phyloP scores from a whole-genome alignment of 2,888 invertebrate genomes.

The Agrotis segetum region DNA sequence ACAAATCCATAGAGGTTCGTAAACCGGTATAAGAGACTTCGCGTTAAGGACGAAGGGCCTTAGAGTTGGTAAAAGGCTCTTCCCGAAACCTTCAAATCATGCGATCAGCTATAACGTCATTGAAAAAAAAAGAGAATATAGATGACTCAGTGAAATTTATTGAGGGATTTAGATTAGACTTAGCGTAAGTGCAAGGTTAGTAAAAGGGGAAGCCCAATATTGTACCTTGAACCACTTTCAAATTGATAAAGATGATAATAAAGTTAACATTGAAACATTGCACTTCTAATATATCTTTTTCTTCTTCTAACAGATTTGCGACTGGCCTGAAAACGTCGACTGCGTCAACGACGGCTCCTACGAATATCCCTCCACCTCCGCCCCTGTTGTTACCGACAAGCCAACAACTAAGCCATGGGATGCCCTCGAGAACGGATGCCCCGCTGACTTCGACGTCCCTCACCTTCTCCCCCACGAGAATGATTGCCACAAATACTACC shows the following conservation, averaged over 20 bases:
- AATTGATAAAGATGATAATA: not conserved
- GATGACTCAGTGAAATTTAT: not conserved
- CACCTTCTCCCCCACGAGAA: slow-evolving; percentile 74
- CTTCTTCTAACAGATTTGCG: slow-evolving; percentile 32
- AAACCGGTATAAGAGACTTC: too few species aligned
- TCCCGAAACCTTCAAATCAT: too few species aligned
- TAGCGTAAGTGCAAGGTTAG: not conserved
- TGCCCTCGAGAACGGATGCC: slow-evolving; percentile 72
- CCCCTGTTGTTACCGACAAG: not conserved
- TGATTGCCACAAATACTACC: slow-evolving; percentile 74
- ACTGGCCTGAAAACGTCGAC: slow-evolving; percentile 38
- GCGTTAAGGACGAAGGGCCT: too few species aligned
- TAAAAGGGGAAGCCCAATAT: slow-evolving; percentile 4
- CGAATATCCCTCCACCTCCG: slow-evolving; percentile 26
- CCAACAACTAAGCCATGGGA: slow-evolving; percentile 25
- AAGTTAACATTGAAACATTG: not conserved
- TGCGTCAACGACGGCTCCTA: slow-evolving; percentile 37
- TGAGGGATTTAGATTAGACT: slow-evolving; percentile 1
- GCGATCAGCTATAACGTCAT: too few species aligned
- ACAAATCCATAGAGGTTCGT: too few species aligned
- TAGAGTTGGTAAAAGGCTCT: too few species aligned
- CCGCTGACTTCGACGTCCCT: slow-evolving; percentile 66
- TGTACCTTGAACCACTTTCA: not conserved
- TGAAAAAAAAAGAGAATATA: too few species aligned
- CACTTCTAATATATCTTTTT: not conserved